Conservation (phyloP, 2,888 invertebrate species). For the Epicampocera succincta region DNA sequence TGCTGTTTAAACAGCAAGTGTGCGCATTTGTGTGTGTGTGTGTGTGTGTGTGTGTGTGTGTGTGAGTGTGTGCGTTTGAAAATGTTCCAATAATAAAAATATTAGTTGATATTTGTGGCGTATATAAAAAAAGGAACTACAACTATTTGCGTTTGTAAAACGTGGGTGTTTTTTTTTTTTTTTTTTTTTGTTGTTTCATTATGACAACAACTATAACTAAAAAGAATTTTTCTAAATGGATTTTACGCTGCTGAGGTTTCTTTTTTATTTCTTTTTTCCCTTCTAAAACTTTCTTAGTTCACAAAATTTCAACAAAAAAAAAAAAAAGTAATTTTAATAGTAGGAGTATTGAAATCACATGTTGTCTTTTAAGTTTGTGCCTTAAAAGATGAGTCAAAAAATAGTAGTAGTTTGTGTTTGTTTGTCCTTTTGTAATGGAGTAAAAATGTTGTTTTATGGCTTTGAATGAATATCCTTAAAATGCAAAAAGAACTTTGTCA, state of each 20-base stretch:
- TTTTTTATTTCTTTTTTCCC: slow-evolving; percentile 14
- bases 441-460: slow-evolving; percentile 45
- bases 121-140: slow-evolving; percentile 40
- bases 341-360: slow-evolving; percentile 29
- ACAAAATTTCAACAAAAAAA: not conserved
- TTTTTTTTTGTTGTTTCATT: slow-evolving; percentile 61
- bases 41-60: not conserved
- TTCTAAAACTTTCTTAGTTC: not conserved
- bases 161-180: slow-evolving; percentile 69
- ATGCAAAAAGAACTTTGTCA: not conserved
- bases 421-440: slow-evolving; percentile 28
- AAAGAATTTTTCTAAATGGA: slow-evolving; percentile 74
- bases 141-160: slow-evolving; percentile 46
- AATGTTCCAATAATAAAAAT: slow-evolving; percentile 55
- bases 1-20: not conserved
- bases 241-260: slow-evolving; percentile 77
- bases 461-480: slow-evolving; percentile 21
- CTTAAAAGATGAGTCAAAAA: slow-evolving; percentile 46
- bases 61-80: too few species aligned
- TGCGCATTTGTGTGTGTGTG: too few species aligned
- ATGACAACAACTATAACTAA: not conserved
- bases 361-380: not conserved
- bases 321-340: not conserved
- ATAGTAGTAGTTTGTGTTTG: not conserved
- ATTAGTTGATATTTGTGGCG: slow-evolving; percentile 53